phyloP scores from a whole-genome alignment of 2,797 vertebrate genomes.

The Scyliorhinus canicula region DNA sequence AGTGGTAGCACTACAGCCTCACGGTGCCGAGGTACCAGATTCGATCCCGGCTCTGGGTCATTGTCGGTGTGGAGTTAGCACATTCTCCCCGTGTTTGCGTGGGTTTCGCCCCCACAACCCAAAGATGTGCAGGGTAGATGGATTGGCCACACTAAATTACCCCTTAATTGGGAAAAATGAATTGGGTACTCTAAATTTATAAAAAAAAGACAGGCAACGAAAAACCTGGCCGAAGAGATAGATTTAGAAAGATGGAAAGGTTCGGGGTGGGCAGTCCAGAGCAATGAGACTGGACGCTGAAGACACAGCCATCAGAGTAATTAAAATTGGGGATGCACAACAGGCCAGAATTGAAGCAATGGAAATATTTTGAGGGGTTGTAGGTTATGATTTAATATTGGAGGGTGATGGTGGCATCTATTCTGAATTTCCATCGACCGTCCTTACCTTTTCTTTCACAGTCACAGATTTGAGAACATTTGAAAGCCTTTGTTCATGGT shows the following conservation, averaged over 20 bases:
- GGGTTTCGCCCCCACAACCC: too few relatives aligned
- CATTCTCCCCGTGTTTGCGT: too few relatives aligned
- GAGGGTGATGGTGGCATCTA: background rate
- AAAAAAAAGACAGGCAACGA: too few relatives aligned
- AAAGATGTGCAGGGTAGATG: too few relatives aligned
- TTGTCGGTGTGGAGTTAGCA: too few relatives aligned
- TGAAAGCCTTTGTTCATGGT: conserved; percentile 77
- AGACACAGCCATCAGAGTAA: background rate
- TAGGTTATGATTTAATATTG: background rate
- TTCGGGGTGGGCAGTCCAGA: background rate
- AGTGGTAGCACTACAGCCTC: too few relatives aligned
- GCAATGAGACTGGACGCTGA: background rate
- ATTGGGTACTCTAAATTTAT: too few relatives aligned
- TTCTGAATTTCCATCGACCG: background rate
- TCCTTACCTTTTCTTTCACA: conserved; percentile 68
- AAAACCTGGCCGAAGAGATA: background rate
- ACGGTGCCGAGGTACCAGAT: too few relatives aligned
- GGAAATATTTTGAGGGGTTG: background rate
- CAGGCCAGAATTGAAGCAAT: background rate
- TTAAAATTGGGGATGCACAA: background rate
- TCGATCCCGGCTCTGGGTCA: too few relatives aligned
- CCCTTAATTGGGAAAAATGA: too few relatives aligned
- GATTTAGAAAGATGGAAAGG: background rate
- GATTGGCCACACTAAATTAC: too few relatives aligned
- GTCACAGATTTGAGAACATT: conserved; percentile 64